Conservation (phyloP, 1,140 invertebrate species). For the Euwallacea similis region DNA sequence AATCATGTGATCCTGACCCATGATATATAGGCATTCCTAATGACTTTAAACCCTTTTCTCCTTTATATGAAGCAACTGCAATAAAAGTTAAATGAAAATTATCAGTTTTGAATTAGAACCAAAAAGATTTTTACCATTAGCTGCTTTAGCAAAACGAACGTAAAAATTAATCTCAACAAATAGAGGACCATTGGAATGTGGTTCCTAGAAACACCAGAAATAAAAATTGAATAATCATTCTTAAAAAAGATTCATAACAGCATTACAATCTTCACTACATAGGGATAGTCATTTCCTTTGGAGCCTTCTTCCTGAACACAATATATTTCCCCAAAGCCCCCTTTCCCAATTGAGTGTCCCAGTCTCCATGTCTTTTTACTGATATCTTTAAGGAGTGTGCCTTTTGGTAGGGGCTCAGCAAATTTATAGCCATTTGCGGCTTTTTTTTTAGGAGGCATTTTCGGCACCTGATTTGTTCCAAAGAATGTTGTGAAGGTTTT, state of each 20-base stretch:
- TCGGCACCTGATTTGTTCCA: neutral
- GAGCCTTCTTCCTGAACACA: conserved; percentile 65
- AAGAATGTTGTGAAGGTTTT: too few relatives aligned
- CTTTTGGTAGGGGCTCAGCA: conserved; percentile 73
- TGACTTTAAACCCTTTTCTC: conserved; percentile 68
- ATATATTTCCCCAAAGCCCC: conserved; percentile 95
- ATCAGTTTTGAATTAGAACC: conserved; percentile 20
- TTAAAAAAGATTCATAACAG: neutral
- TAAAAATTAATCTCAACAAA: conserved; percentile 97
- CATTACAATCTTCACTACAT: conserved; percentile 78
- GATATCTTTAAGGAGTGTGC: conserved; percentile 75
- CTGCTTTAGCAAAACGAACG: conserved; percentile 78
- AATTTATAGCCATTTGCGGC: conserved; percentile 67
- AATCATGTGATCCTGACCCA: conserved; percentile 79
- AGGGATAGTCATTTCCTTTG: conserved; percentile 61
- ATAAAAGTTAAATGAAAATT: conserved; percentile 37
- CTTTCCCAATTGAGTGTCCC: conserved; percentile 82
- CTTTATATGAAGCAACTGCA: conserved; percentile 78
- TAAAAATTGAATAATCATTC: conserved; percentile 16
- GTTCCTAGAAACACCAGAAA: conserved; percentile 67
- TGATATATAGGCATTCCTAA: conserved; percentile 87
- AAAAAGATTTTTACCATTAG: conserved; percentile 55
- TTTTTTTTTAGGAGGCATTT: conserved; percentile 41
- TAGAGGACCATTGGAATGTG: conserved; percentile 87
- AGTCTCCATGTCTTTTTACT: conserved; percentile 82